A percentile compares a stretch with the other conserved stretches of the same genome.
These are phyloP conservation scores for Dynastes tityus DNA, from an alignment of 2,888 invertebrate species.

Conservation along the genomic window DNA sequence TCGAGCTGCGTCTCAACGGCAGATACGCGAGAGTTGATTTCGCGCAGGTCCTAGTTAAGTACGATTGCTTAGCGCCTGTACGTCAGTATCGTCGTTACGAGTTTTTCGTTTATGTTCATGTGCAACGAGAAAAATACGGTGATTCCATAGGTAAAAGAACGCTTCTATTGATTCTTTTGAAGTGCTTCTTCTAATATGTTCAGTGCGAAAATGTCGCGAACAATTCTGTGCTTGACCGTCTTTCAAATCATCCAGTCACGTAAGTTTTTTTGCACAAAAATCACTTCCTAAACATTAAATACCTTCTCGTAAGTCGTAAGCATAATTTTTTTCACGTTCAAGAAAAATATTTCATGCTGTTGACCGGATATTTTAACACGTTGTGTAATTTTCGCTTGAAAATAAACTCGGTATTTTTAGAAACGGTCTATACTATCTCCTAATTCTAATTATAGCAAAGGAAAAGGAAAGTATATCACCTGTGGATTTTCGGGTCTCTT, in stretches of 20 bases:
- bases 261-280: constrained; percentile 6
- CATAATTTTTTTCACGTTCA: neutral
- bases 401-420: constrained; percentile 21
- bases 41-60: constrained; percentile 7
- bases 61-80: neutral
- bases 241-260: constrained; percentile 1
- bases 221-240: neutral
- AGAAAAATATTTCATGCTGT: neutral
- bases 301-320: too few species aligned
- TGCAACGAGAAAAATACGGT: neutral
- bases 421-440: neutral
- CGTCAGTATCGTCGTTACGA: neutral
- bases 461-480: constrained; percentile 19
- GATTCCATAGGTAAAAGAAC: neutral
- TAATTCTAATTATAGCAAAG: neutral
- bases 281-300: neutral
- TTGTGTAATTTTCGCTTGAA: constrained; percentile 3
- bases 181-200: neutral
- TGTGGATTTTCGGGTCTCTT: constrained; percentile 4
- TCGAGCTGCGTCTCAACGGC: neutral
- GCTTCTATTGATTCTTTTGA: neutral
- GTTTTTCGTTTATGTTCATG: neutral
- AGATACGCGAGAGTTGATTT: neutral
- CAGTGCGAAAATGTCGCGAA: constrained; percentile 20
- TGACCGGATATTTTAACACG: constrained; percentile 18